Evolutionary conservation across 2,113 vertebrate species (phyloP).

Genomic region (Anoplopoma fimbria): DNA sequence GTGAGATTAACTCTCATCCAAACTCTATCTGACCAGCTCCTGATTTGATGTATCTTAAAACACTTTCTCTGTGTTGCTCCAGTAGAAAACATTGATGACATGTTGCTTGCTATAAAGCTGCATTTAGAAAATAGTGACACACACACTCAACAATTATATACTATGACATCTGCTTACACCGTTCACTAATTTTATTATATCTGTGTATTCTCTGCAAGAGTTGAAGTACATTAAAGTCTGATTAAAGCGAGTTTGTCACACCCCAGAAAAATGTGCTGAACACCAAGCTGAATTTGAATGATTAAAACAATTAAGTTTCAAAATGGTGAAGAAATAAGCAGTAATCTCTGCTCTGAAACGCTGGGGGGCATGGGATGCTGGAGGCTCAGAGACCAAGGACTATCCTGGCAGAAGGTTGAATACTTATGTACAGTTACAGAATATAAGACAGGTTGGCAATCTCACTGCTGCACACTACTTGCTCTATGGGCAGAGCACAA

Average conservation of each 20-base stretch:
- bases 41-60: constrained; percentile 25
- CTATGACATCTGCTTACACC: constrained; percentile 29
- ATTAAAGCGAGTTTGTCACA: neutral
- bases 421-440: neutral
- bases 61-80: neutral
- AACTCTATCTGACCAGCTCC: constrained; percentile 11
- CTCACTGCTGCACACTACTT: neutral
- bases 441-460: neutral
- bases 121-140: constrained; percentile 35
- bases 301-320: neutral
- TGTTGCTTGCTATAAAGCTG: constrained; percentile 18
- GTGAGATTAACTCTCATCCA: constrained; percentile 9
- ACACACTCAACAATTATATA: no score
- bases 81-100: constrained; percentile 24
- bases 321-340: neutral
- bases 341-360: neutral
- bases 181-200: constrained; percentile 12
- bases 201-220: constrained; percentile 6
- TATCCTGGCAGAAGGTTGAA: neutral
- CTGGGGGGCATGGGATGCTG: neutral
- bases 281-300: neutral
- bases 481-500: neutral
- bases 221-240: constrained; percentile 2
- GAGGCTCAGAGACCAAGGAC: neutral
- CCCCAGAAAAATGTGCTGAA: neutral